A percentile compares a stretch with the other conserved stretches of the same genome.
Evolutionary conservation across 2,113 vertebrate species (phyloP).

Genomic region (Albula glossodonta): DNA sequence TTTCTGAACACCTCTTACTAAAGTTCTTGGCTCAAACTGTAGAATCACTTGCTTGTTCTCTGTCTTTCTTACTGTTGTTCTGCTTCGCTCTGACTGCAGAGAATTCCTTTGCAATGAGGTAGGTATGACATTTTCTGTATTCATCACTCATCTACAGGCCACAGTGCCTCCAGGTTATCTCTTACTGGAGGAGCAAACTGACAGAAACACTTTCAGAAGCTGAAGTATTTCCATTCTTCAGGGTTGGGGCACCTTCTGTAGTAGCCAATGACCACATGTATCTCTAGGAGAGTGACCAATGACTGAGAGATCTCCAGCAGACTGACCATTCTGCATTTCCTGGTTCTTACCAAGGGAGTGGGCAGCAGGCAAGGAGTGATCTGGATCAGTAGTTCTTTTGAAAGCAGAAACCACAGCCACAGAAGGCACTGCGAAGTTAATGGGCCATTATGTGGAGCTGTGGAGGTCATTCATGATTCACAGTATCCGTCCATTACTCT

Average conservation of each 20-base stretch:
- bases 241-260: too few relatives aligned
- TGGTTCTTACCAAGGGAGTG: neutral
- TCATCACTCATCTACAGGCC: neutral
- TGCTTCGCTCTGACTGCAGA: neutral
- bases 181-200: neutral
- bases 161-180: neutral
- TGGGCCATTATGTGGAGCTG: conserved; percentile 8
- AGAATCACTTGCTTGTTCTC: conserved; percentile 6
- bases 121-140: neutral
- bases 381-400: neutral
- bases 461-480: too few relatives aligned
- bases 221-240: too few relatives aligned
- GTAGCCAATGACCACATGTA: neutral
- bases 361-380: neutral
- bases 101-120: neutral
- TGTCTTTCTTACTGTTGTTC: neutral
- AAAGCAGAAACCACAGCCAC: neutral
- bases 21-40: conserved; percentile 45
- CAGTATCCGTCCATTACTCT: too few relatives aligned
- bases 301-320: too few relatives aligned
- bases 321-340: neutral
- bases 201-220: too few relatives aligned
- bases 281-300: neutral
- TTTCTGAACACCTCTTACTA: conserved; percentile 32
- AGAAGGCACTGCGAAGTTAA: neutral